Conservation (phyloP, 2,888 invertebrate genomes). For the Pachycephus smyrnensis region DNA sequence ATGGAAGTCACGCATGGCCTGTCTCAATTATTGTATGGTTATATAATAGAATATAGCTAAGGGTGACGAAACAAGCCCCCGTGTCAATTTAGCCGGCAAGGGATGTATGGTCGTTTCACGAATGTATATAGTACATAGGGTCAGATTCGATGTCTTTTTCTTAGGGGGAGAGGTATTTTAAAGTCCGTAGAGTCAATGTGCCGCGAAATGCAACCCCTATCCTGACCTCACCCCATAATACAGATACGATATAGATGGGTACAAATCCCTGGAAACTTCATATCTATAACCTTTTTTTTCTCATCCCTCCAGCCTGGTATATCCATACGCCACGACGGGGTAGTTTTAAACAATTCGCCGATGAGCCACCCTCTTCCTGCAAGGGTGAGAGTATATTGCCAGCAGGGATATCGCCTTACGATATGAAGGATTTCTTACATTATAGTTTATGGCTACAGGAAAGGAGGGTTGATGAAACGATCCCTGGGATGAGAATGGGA, state of each 20-base stretch:
- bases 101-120: neutral
- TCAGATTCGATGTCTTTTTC: slow-evolving; percentile 35
- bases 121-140: slow-evolving; percentile 23
- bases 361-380: slow-evolving; percentile 25
- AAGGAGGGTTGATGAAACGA: slow-evolving; percentile 20
- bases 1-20: neutral
- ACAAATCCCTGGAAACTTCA: slow-evolving; percentile 56
- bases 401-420: slow-evolving; percentile 18
- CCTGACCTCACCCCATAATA: slow-evolving; percentile 35
- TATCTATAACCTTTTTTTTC: slow-evolving; percentile 50
- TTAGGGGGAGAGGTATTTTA: slow-evolving; percentile 44
- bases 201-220: slow-evolving; percentile 54
- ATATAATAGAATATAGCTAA: neutral
- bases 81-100: neutral
- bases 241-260: slow-evolving; percentile 50
- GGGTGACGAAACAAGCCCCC: neutral
- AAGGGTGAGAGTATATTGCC: slow-evolving; percentile 26
- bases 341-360: slow-evolving; percentile 47
- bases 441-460: neutral
- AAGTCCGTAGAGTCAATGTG: slow-evolving; percentile 60
- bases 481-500: slow-evolving; percentile 2
- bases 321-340: slow-evolving; percentile 26
- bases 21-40: neutral
- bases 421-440: slow-evolving; percentile 19
- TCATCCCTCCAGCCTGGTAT: slow-evolving; percentile 12